These are phyloP conservation scores for Thermophis baileyi DNA, from an alignment of 2,113 vertebrate genomes.

Conservation along the genomic window DNA sequence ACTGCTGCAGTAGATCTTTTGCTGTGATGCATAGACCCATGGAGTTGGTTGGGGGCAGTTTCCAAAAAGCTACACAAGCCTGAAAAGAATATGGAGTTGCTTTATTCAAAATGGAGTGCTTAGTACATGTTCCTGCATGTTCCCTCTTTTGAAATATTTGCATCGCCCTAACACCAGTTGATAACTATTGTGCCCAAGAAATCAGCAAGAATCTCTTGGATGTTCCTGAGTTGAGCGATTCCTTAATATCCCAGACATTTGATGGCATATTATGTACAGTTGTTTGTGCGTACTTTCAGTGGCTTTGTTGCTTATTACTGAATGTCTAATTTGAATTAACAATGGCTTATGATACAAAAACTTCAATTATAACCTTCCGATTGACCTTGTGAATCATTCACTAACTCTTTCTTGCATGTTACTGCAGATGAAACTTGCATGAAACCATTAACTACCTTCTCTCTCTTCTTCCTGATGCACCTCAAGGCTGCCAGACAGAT, in stretches of 20 bases:
- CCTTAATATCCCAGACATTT: neutral
- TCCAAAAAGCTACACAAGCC: neutral
- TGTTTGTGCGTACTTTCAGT: slow-evolving; percentile 36
- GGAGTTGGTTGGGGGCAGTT: neutral
- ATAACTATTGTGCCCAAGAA: neutral
- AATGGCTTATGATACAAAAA: slow-evolving; percentile 15
- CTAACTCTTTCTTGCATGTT: slow-evolving; percentile 68
- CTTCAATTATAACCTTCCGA: slow-evolving; percentile 32
- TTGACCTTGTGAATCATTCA: slow-evolving; percentile 51
- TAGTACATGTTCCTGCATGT: neutral
- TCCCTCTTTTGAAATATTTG: neutral
- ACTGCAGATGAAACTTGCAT: slow-evolving; percentile 72
- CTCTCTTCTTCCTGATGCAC: slow-evolving; percentile 74
- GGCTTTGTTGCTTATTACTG: neutral
- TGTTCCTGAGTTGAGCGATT: neutral
- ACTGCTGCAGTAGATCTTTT: neutral
- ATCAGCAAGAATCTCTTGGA: neutral
- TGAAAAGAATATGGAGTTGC: neutral
- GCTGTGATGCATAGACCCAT: neutral
- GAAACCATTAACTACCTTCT: slow-evolving; percentile 80
- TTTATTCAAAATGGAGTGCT: neutral
- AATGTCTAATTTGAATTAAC: slow-evolving; percentile 50
- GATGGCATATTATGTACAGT: slow-evolving; percentile 16
- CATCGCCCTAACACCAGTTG: neutral
- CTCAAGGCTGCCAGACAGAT: slow-evolving; percentile 93